Percentiles rank a stretch among this genome's conserved stretches.
Evolutionary conservation across 2,888 invertebrate species (phyloP).

Genomic region (Diadromus collaris): DNA sequence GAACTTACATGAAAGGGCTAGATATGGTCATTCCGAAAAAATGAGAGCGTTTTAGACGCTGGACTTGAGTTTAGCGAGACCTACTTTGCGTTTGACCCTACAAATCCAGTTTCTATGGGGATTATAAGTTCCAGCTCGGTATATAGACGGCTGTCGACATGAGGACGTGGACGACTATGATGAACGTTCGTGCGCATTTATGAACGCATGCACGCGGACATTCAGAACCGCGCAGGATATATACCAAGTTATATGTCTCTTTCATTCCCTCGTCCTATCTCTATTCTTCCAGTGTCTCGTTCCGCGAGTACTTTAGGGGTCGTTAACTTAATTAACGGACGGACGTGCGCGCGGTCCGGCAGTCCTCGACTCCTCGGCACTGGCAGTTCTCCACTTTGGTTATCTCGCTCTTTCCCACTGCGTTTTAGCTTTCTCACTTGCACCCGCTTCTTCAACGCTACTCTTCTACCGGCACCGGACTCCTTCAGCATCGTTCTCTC

Average conservation of each 20-base stretch:
- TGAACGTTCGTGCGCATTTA: constrained; percentile 4
- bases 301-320: constrained; percentile 74
- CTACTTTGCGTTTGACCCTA: background rate
- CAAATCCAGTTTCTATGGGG: background rate
- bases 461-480: constrained; percentile 42
- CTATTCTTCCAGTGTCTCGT: constrained; percentile 64
- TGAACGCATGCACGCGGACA: constrained; percentile 31
- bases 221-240: constrained; percentile 42
- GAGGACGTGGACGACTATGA: background rate
- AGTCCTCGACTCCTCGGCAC: constrained; percentile 54
- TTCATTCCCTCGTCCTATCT: constrained; percentile 52
- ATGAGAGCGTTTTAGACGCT: background rate
- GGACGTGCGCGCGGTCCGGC: constrained; percentile 68
- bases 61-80: background rate
- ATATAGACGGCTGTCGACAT: background rate
- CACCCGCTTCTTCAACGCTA: constrained; percentile 38
- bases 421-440: constrained; percentile 50
- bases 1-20: background rate
- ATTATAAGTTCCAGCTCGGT: background rate
- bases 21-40: background rate
- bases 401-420: constrained; percentile 43
- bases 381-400: constrained; percentile 55
- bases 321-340: constrained; percentile 78
- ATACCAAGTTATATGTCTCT: constrained; percentile 49
- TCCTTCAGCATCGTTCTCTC: constrained; percentile 58